A percentile compares a stretch with the other conserved stretches of the same genome.
These are phyloP conservation scores for Cacatua alba DNA, from an alignment of 2,113 vertebrate genomes.

Conservation along the genomic window DNA sequence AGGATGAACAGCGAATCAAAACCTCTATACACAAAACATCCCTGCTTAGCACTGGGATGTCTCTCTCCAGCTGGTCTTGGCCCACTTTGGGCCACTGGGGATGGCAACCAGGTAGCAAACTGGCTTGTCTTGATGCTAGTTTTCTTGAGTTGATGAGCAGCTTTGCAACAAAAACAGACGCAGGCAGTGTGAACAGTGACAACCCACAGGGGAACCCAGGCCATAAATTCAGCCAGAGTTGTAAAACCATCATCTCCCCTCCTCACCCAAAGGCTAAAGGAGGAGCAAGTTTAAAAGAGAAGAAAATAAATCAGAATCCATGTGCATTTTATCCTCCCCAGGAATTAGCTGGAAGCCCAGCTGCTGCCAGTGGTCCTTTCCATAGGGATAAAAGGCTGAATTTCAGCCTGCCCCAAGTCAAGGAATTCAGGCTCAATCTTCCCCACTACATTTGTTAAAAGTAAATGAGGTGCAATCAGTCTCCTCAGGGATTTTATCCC, in stretches of 20 bases:
- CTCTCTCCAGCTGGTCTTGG: neutral
- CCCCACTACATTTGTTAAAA: neutral
- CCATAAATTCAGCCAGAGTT: neutral
- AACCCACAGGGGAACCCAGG: neutral
- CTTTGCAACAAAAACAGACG: neutral
- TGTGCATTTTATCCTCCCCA: neutral
- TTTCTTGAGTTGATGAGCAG: neutral
- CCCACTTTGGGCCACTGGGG: neutral
- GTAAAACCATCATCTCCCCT: neutral
- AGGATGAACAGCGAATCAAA: neutral
- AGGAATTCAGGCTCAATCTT: neutral
- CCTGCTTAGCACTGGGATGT: neutral
- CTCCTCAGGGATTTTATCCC: conserved; percentile 5
- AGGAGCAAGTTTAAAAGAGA: neutral
- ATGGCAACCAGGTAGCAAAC: neutral
- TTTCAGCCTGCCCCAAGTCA: neutral
- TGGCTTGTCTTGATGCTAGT: neutral
- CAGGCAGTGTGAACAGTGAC: neutral
- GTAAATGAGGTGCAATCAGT: neutral
- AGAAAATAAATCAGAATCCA: neutral
- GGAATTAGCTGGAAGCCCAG: neutral
- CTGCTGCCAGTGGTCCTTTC: neutral
- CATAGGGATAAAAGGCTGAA: neutral
- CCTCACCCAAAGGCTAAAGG: neutral
- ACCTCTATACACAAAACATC: neutral